Conservation (phyloP, 2,797 vertebrate genomes). For the Enteromius paludinosus region DNA sequence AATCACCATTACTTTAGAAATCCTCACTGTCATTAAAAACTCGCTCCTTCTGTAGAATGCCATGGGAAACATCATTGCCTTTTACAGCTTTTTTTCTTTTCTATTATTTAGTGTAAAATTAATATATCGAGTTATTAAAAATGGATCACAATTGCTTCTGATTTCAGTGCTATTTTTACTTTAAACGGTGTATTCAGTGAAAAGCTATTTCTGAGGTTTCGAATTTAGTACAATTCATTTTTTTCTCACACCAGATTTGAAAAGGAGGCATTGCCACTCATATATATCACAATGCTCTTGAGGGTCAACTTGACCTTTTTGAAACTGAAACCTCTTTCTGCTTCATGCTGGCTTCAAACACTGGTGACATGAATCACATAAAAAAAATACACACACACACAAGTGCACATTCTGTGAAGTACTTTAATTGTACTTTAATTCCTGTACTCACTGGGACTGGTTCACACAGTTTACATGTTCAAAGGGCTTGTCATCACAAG, state of each 20-base stretch:
- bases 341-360: conserved; percentile 10
- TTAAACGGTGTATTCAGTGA: background rate
- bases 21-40: background rate
- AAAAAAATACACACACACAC: background rate
- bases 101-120: conserved; percentile 9
- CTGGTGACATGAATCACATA: background rate
- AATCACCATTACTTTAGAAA: background rate
- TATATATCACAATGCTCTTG: background rate
- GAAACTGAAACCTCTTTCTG: background rate
- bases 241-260: background rate
- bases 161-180: background rate
- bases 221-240: background rate
- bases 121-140: background rate
- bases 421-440: conserved; percentile 12
- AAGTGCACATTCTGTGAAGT: background rate
- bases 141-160: conserved; percentile 1
- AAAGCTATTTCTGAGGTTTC: background rate
- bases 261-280: background rate
- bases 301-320: background rate
- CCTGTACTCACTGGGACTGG: conserved; percentile 19
- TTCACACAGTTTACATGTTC: conserved; percentile 38
- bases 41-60: background rate
- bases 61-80: background rate
- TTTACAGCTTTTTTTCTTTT: conserved; percentile 20
- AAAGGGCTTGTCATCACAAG: conserved; percentile 47